Base-by-base conservation (phyloP, 2,888 invertebrate genomes). In the Nomada goodeniana region DNA sequence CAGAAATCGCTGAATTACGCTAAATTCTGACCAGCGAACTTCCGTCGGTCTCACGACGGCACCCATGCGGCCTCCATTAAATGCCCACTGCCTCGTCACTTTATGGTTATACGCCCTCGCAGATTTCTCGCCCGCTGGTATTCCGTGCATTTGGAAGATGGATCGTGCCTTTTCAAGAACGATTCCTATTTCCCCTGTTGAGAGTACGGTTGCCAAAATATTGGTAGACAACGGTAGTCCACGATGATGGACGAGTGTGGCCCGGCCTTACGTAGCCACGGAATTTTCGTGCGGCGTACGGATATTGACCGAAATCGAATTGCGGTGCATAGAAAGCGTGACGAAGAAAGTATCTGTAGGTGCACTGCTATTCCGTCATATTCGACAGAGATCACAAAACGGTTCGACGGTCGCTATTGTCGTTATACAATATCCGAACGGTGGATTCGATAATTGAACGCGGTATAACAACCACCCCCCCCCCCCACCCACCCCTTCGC, bases 1-100 rank as follows among this genome's bases (percentile, higher is more conserved):
- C 91, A 92, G 91, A 89, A 93, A 93, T 93, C 87, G 92, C 70
- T 64, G 89, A 91, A 93, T 93, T 93, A 93, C 92, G 93, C 91
- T 92, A 93, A 93, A 91, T 73, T 73, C 64, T 42, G 64, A 11
- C 53, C 59, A 72, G 55, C 71, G 57, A 47, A 53, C 67, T 69
- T 69, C 80, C 53, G 61, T 67, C 71, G 60, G 65, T 75, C 67
- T 59, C 76, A 20, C 59, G 59, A 15, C 29, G 65, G 65, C 67
- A 75, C 69, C 76, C 61, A 74, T 42, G 42, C 20, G 70, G 53
- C 26, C 15, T 44, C 63, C 71, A 61, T 82, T 82, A 82, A 83
- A 71, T 55, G 81, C 26, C 74, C 73, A 36, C 23, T 18, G 76
- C 26, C 63, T 47, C 69, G 72, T 77, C 76, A 67, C 68, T 87